These are phyloP conservation scores for Ormyrus pomaceus DNA, from an alignment of 2,888 invertebrate species.

Conservation along the genomic window DNA sequence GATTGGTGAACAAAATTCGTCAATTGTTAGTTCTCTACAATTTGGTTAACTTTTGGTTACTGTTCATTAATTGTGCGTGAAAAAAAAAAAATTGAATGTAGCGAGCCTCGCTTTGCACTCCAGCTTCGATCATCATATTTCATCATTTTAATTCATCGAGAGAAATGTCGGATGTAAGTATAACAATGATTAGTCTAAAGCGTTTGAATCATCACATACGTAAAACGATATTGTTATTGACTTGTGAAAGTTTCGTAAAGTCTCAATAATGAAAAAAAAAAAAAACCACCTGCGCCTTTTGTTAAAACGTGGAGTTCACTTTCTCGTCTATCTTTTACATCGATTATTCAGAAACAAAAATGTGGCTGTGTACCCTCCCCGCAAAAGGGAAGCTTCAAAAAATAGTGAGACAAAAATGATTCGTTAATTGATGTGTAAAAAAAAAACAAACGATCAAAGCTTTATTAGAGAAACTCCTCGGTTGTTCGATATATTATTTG, in stretches of 20 bases:
- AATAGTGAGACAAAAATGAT: conserved; percentile 25
- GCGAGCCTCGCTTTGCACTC: conserved; percentile 55
- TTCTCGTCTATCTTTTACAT: conserved; percentile 52
- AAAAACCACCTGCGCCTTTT: conserved; percentile 61
- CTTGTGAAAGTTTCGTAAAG: conserved; percentile 57
- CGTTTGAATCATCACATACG: conserved; percentile 63
- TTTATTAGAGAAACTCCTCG: conserved; percentile 2
- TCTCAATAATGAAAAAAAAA: conserved; percentile 53
- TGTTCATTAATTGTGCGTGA: conserved; percentile 36
- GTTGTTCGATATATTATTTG: background rate
- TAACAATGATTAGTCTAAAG: conserved; percentile 70
- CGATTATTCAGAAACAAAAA: conserved; percentile 32
- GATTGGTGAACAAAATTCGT: conserved; percentile 20
- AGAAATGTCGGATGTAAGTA: conserved; percentile 55
- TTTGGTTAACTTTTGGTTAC: conserved; percentile 52
- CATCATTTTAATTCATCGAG: conserved; percentile 50
- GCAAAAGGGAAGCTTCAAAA: conserved; percentile 64
- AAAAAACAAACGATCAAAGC: conserved; percentile 1
- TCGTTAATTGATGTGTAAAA: background rate
- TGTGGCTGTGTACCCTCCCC: conserved; percentile 72
- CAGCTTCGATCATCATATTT: conserved; percentile 2
- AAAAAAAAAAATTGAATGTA: background rate
- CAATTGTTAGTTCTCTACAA: conserved; percentile 55
- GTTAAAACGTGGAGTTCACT: conserved; percentile 53
- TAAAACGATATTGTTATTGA: conserved; percentile 60